Evolutionary conservation across 23 tunicate species (phyloP), one percentile per base, ranked within the genome.

Genomic region (Botrylloides violaceus): DNA sequence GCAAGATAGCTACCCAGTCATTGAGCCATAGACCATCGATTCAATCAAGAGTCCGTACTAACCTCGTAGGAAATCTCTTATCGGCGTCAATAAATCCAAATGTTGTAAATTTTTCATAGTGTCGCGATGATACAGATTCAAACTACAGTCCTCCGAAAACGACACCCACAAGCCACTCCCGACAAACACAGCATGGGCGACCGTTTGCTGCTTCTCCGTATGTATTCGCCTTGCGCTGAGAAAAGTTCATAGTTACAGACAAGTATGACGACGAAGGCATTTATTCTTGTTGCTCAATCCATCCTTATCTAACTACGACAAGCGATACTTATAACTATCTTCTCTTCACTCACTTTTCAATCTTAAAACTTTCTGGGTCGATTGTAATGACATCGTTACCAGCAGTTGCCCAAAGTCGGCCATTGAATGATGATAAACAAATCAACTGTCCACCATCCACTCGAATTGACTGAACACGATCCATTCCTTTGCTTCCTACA

Each of bases 111-210:
- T 66, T 5, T 58, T 48, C 31, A 90, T 66, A 0, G 97, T 66
- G 33, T 79, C 90, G 47, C 83, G 75, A 35, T 90, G 86, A 68
- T 90, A 90, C 34, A 90, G 79, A 72, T 74, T 64, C 21, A 90
- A 49, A 38, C 53, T 83, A 77, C 90, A 83, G 32, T 66, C 65
- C 29, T 73, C 85, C 59, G 65, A 23, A 66, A 90, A 90, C 6
- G 89, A 76, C 0, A 90, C 89, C 97, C 97, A 90, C 84, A 90
- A 38, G 9, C 97, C 97, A 32, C 80, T 56, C 5, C 97, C 97
- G 26, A 90, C 91, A 49, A 81, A 58, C 29, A 79, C 77, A 2
- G 83, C 97, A 39, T 68, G 56, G 23, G 49, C 36, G 2, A 68
- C 74, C 4, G 57, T 68, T 56, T 32, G 18, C 6, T 24, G 29